These are phyloP conservation scores for Drosophila cognata DNA, from an alignment of 2,888 invertebrate species.

Conservation along the genomic window DNA sequence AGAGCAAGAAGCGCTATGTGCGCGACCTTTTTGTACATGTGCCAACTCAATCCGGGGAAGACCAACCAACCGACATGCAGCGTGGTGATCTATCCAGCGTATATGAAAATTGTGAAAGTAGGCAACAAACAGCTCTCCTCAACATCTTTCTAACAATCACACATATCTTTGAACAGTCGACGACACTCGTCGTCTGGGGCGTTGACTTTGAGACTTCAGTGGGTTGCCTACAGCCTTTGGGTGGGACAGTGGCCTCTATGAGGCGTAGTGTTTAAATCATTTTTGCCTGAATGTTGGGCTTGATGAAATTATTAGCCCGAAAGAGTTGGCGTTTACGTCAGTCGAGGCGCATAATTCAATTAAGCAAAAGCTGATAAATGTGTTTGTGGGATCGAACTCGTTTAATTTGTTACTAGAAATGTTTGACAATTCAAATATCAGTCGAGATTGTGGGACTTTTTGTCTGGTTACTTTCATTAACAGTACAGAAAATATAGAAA, in stretches of 20 bases:
- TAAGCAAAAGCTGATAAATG: slow-evolving; percentile 32
- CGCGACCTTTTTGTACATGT: slow-evolving; percentile 64
- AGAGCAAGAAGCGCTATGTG: slow-evolving; percentile 85
- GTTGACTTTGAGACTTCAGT: slow-evolving; percentile 44
- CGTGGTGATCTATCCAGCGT: slow-evolving; percentile 86
- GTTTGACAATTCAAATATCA: neutral
- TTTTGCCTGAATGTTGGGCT: slow-evolving; percentile 40
- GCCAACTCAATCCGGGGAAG: slow-evolving; percentile 73
- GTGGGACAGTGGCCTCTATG: slow-evolving; percentile 37
- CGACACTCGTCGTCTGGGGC: slow-evolving; percentile 47
- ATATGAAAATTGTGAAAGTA: slow-evolving; percentile 85
- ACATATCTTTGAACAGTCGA: slow-evolving; percentile 58
- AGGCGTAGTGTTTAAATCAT: slow-evolving; percentile 50
- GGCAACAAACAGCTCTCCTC: slow-evolving; percentile 26
- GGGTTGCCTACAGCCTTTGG: slow-evolving; percentile 37
- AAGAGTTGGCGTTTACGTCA: slow-evolving; percentile 66
- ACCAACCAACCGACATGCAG: slow-evolving; percentile 82
- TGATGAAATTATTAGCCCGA: slow-evolving; percentile 59
- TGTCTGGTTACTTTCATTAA: neutral
- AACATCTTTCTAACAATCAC: slow-evolving; percentile 24
- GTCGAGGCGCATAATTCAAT: slow-evolving; percentile 68
- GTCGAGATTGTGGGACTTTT: neutral
- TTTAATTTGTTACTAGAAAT: neutral
- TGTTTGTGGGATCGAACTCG: neutral
- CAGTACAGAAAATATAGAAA: neutral